Base-by-base conservation (phyloP, 2,113 vertebrate species). In the Crotophaga sulcirostris region DNA sequence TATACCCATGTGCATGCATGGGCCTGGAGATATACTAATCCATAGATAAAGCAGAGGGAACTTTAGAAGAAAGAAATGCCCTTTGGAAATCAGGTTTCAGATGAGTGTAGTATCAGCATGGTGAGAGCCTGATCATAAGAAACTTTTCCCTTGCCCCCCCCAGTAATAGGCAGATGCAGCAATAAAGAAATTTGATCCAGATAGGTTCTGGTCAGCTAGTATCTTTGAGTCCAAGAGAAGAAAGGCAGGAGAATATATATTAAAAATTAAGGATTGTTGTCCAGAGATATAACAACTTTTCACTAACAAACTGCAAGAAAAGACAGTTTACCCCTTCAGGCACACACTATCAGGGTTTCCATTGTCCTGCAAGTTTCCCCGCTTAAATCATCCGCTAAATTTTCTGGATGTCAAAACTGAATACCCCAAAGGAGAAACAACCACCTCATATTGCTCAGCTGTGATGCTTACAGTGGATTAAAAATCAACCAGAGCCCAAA, bases 401-500 rank as follows among this genome's bases (percentile, higher is more conserved):
- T 90, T 93, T 59, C 75, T 92, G n/a, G 8, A 40, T 68, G 59
- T 86, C 68, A 60, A 74, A 86, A 42, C 16, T 38, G 51, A 55
- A 95, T 44, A 77, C 7, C 23, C 42, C 7, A 60, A 31, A 83
- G 84, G 68, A 86, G 40, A 93, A 79, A 69, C 17, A 82, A 70
- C 40, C 15, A 47, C 24, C 33, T 72, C 21, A 33, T 23, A 20
- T 68, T 68, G 79, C 56, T 91, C 54, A 55, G n/a, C 51, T 69
- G 45, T 66, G 42, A 62, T 0, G 6, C 26, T 86, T 77, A 56
- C 10, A 70, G 33, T 56, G 73, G 44, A 88, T 84, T 81, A 68
- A 93, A 87, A 91, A 90, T 21, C 88, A 94, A 34, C 33, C 64
- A 74, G 34, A 90, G 26, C 21, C 63, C 70, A 55, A 72, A n/a